Evolutionary conservation across 2,888 invertebrate genomes (phyloP).

Genomic region (Epirrhoe alternata): DNA sequence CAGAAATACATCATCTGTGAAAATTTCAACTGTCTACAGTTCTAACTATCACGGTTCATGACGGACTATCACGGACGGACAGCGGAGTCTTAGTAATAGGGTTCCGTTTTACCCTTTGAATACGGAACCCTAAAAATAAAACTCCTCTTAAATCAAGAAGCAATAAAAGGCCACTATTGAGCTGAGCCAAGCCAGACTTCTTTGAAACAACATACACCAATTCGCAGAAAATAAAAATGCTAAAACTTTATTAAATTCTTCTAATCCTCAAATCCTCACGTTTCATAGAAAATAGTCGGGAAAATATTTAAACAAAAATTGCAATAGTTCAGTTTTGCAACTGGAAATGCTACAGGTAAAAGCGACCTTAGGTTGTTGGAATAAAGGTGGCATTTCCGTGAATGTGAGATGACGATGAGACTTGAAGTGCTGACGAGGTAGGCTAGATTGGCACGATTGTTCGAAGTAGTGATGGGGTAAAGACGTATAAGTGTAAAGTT

Average conservation of each 20-base stretch:
- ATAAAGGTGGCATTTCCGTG: constrained; percentile 19
- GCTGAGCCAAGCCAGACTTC: not conserved
- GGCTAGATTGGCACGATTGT: constrained; percentile 27
- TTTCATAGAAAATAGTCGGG: constrained; percentile 8
- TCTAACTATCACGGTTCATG: too few species aligned
- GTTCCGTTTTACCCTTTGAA: too few species aligned
- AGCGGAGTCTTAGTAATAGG: too few species aligned
- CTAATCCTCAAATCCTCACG: constrained; percentile 2
- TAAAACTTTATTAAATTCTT: not conserved
- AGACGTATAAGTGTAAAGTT: not conserved
- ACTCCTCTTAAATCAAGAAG: not conserved
- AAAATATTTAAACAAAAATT: constrained; percentile 24
- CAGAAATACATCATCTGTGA: too few species aligned
- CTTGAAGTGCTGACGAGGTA: constrained; percentile 26
- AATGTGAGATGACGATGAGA: constrained; percentile 4
- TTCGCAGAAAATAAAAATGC: not conserved
- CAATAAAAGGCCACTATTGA: not conserved
- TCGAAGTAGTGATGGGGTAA: constrained; percentile 11
- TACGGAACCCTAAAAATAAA: too few species aligned
- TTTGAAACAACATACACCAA: not conserved
- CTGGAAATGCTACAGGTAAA: constrained; percentile 8
- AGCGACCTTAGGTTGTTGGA: constrained; percentile 5
- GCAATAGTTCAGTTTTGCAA: not conserved
- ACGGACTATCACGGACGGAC: too few species aligned
- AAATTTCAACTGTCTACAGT: too few species aligned